Conservation (phyloP, 2,888 invertebrate genomes). For the Hoplodrina blanda region DNA sequence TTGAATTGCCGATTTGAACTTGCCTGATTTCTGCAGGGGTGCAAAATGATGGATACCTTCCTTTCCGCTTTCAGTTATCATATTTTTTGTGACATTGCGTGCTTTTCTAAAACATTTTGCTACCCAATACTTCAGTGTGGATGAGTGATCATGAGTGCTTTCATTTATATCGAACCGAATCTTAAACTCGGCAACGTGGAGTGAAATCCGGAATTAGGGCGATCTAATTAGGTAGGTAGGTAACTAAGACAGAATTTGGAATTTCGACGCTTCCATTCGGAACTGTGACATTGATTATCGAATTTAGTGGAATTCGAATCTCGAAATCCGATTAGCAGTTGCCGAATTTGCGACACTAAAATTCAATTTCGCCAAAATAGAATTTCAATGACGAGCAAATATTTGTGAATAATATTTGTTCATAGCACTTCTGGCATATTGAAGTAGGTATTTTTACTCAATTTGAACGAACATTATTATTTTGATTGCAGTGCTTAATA, state of each 20-base stretch:
- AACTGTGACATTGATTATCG: constrained; percentile 16
- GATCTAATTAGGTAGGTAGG: constrained; percentile 11
- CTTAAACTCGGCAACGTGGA: not conserved
- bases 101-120: constrained; percentile 59
- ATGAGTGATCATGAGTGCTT: constrained; percentile 73
- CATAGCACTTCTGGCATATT: not conserved
- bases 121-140: constrained; percentile 66
- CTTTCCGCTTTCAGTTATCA: not conserved
- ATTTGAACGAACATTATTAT: not conserved
- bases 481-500: constrained; percentile 24
- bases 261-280: not conserved
- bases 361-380: constrained; percentile 14
- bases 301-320: constrained; percentile 27
- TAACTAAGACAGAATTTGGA: constrained; percentile 6
- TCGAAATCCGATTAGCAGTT: constrained; percentile 14
- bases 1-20: constrained; percentile 6
- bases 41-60: constrained; percentile 31
- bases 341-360: constrained; percentile 13
- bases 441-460: constrained; percentile 2
- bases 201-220: not conserved
- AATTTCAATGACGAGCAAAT: constrained; percentile 9
- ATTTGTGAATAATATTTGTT: constrained; percentile 5
- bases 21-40: not conserved
- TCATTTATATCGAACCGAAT: constrained; percentile 13
- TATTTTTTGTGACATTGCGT: constrained; percentile 46